Conservation (phyloP, 2,888 invertebrate species). For the Torymus tubicola region DNA sequence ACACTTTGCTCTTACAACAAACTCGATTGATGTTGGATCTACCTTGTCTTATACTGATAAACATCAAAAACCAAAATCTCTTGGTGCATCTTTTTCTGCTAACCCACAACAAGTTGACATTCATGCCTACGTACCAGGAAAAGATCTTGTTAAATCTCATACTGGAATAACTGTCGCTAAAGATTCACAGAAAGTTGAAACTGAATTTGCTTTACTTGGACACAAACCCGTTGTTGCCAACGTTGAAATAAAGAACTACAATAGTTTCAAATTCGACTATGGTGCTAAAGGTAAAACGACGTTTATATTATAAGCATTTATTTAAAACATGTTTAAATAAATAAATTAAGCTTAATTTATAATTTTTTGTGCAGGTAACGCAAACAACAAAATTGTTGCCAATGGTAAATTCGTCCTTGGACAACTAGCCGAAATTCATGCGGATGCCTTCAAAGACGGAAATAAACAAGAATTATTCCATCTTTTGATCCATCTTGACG, state of each 20-base stretch:
- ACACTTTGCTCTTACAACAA: constrained; percentile 67
- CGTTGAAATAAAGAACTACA: constrained; percentile 79
- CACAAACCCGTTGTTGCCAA: constrained; percentile 77
- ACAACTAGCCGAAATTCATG: constrained; percentile 80
- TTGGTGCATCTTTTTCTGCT: constrained; percentile 64
- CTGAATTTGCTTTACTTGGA: constrained; percentile 78
- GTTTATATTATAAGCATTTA: too few relatives aligned
- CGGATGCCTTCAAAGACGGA: constrained; percentile 78
- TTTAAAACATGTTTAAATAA: too few relatives aligned
- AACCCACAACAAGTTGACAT: constrained; percentile 62
- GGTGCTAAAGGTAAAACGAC: constrained; percentile 78
- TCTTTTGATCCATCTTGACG: constrained; percentile 80
- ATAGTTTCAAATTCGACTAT: constrained; percentile 79
- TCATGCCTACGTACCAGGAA: constrained; percentile 75
- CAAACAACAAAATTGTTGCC: constrained; percentile 78
- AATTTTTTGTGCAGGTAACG: constrained; percentile 56
- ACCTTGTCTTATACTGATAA: constrained; percentile 72
- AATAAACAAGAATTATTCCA: constrained; percentile 80
- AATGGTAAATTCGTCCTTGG: constrained; percentile 80
- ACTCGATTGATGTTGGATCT: constrained; percentile 68
- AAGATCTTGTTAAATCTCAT: constrained; percentile 78
- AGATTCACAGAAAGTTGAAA: constrained; percentile 78
- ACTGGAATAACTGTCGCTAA: constrained; percentile 77
- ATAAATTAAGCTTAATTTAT: not conserved
- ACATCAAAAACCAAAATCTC: constrained; percentile 70